A percentile compares a stretch with the other conserved stretches of the same genome.
Conservation (phyloP, 1,140 invertebrate genomes). For the Brachionus paranguensis region DNA sequence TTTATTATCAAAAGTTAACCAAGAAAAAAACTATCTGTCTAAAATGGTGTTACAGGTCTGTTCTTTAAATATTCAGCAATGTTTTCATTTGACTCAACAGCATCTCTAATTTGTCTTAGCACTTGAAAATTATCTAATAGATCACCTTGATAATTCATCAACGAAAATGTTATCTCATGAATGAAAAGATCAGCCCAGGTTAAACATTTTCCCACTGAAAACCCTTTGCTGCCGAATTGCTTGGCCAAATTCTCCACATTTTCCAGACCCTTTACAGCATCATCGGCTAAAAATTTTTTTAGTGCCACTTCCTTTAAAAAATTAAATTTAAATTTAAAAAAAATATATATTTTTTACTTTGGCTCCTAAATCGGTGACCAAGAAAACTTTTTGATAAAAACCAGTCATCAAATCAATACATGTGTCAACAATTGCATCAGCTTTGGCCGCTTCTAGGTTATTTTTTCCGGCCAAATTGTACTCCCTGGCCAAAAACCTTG, state of each 20-base stretch:
- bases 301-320: neutral
- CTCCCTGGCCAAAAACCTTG: slow-evolving; percentile 26
- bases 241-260: slow-evolving; percentile 23
- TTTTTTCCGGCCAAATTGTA: slow-evolving; percentile 18
- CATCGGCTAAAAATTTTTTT: slow-evolving; percentile 32
- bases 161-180: slow-evolving; percentile 30
- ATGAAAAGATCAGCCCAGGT: slow-evolving; percentile 35
- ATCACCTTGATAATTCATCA: slow-evolving; percentile 3
- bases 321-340: neutral
- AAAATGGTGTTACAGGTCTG: slow-evolving; percentile 33
- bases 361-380: neutral
- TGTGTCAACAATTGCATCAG: slow-evolving; percentile 37
- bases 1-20: neutral
- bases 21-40: neutral
- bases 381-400: slow-evolving; percentile 37
- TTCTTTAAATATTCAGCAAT: slow-evolving; percentile 27
- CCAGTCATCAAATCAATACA: slow-evolving; percentile 30
- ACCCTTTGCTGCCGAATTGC: neutral
- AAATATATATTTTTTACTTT: neutral
- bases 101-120: neutral
- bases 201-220: slow-evolving; percentile 5
- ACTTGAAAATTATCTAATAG: slow-evolving; percentile 15
- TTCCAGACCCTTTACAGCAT: slow-evolving; percentile 4
- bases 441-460: slow-evolving; percentile 32
- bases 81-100: slow-evolving; percentile 12